Evolutionary conservation across 2,113 vertebrate genomes (phyloP).

Genomic region (Tursiops truncatus): DNA sequence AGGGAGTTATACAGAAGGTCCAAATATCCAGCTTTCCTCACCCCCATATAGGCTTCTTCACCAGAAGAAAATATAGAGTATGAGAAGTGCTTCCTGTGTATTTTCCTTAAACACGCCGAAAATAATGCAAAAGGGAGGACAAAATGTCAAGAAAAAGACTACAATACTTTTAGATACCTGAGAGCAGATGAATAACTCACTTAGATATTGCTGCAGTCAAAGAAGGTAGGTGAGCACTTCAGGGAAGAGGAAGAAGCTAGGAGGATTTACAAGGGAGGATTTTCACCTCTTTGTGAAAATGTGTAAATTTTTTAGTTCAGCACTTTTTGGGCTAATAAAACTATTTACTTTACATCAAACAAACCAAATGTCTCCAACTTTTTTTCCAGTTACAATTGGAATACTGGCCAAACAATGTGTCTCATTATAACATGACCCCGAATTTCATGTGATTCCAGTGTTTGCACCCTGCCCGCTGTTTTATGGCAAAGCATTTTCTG

Average conservation of each 20-base stretch:
- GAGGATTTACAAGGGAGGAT: not conserved
- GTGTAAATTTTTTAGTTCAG: not conserved
- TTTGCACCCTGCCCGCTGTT: not conserved
- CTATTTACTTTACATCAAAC: not conserved
- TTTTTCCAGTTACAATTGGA: not conserved
- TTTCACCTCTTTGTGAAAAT: not conserved
- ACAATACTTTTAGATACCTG: too few species aligned
- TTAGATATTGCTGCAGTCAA: not conserved
- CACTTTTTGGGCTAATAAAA: too few species aligned
- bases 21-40: not conserved
- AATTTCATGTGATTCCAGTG: not conserved
- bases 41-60: rapidly evolving
- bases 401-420: not conserved
- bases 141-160: not conserved
- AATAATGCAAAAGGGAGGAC: not conserved
- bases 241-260: not conserved
- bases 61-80: not conserved
- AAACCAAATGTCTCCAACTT: not conserved
- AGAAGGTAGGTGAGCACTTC: rapidly evolving
- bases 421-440: not conserved
- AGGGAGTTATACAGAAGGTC: not conserved
- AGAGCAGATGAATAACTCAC: not conserved
- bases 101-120: not conserved
- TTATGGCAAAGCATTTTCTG: not conserved
- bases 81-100: not conserved